Evolutionary conservation across 1,140 invertebrate species (phyloP), one percentile per base, ranked within the genome.

Genomic region (Camponotus vicinus): DNA sequence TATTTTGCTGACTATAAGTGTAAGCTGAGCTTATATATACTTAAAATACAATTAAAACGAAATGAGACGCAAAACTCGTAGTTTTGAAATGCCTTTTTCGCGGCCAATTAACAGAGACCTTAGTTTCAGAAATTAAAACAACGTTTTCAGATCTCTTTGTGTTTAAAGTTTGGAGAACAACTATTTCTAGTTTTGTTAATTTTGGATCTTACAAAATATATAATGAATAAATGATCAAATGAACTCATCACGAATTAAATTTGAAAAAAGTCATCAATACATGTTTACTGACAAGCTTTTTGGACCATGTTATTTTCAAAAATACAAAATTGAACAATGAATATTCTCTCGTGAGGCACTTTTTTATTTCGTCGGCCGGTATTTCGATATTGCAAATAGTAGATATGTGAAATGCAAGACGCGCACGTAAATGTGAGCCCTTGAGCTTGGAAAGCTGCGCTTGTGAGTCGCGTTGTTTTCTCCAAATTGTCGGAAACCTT

Each of bases 401-500:
- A 7, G 1, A 80, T 40, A 34, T 55, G 37, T 40, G 7, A 59
- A 71, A 42, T 70, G 27, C 40, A n/a, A 32, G 27, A 61, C 9
- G 49, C 18, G 49, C n/a, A 59, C 32, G 66, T 57, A 70, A 57
- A 70, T 70, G 66, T 55, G 13, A 32, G 18, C 4, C 13, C 21
- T 27, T 27, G 27, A 13, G 40, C 18, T 71, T 73, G 7, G 40
- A 45, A 32, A 83, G 37, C 27, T 49, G 79, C 40, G 55, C 27
- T 83, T 21, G 61, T 37, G 49, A 70, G 37, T 55, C 52, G 71
- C 32, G 71, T 84, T 76, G 82, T 66, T 78, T 85, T 61, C 34
- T 45, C 42, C 45, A 45, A 61, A 67, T 57, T 77, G 64, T 52
- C 59, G 42, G 21, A 45, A 55, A 27, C 45, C 34, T 66, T 69